Percentiles rank a stretch among this genome's conserved stretches.
Conservation (phyloP, 2,888 invertebrate species). For the Cenopis cana region DNA sequence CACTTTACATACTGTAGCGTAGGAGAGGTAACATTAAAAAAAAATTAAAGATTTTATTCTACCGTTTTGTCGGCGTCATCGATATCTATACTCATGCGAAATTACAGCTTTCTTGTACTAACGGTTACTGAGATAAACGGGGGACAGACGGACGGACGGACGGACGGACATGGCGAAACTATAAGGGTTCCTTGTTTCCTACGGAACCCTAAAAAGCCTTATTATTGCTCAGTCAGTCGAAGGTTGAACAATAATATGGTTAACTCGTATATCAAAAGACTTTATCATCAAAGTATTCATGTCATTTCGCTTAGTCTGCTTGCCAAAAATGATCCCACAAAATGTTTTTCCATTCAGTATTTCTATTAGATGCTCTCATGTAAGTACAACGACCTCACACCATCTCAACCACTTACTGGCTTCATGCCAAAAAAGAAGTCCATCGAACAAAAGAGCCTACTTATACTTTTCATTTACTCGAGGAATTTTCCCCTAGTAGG, state of each 20-base stretch:
- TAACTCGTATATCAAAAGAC: neutral
- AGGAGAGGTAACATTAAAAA: too few relatives aligned
- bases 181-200: too few relatives aligned
- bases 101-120: too few relatives aligned
- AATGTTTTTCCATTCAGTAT: constrained; percentile 8
- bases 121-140: too few relatives aligned
- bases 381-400: neutral
- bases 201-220: too few relatives aligned
- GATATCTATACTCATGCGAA: too few relatives aligned
- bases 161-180: too few relatives aligned
- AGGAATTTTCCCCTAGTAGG: neutral
- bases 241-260: neutral
- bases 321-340: neutral
- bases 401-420: constrained; percentile 1
- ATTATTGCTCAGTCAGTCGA: too few relatives aligned
- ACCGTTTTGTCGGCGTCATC: too few relatives aligned
- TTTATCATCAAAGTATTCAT: constrained; percentile 49
- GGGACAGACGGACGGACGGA: too few relatives aligned
- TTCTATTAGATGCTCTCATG: neutral
- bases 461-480: constrained; percentile 16
- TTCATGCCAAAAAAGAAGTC: constrained; percentile 1
- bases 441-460: constrained; percentile 22
- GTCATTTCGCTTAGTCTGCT: constrained; percentile 6
- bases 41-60: too few relatives aligned
- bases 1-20: too few relatives aligned